These are phyloP conservation scores for Yponomeuta malinellus DNA, from an alignment of 2,888 invertebrate genomes.

Conservation along the genomic window DNA sequence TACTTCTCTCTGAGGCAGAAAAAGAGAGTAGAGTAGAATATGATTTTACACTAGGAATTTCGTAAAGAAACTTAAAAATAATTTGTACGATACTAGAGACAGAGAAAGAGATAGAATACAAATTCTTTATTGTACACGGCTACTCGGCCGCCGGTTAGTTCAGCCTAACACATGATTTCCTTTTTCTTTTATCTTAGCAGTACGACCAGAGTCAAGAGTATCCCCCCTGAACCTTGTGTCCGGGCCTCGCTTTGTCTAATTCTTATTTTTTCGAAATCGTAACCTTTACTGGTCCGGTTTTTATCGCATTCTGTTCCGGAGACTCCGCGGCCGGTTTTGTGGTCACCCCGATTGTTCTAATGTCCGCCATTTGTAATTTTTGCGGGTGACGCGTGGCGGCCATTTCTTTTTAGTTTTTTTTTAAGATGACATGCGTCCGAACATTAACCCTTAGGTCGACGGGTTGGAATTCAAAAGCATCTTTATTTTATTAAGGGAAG, in stretches of 20 bases:
- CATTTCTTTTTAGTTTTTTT: background rate
- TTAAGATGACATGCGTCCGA: background rate
- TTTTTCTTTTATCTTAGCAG: background rate
- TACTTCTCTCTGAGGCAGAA: too few species aligned
- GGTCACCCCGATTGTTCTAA: slow-evolving; percentile 66
- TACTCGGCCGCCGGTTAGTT: too few species aligned
- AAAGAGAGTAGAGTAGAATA: too few species aligned
- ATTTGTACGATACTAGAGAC: too few species aligned
- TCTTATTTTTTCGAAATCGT: slow-evolving; percentile 75
- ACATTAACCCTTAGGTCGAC: background rate
- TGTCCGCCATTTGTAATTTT: slow-evolving; percentile 71
- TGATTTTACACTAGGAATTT: too few species aligned
- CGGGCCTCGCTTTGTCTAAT: slow-evolving; percentile 65
- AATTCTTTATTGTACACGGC: too few species aligned
- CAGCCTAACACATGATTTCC: too few species aligned
- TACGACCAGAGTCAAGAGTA: background rate
- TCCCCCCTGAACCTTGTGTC: slow-evolving; percentile 37
- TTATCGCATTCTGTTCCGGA: slow-evolving; percentile 76
- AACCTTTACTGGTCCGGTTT: slow-evolving; percentile 62
- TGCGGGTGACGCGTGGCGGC: slow-evolving; percentile 27
- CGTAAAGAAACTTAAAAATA: too few species aligned
- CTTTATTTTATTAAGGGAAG: background rate
- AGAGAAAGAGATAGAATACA: too few species aligned
- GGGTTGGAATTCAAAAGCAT: background rate
- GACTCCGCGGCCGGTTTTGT: slow-evolving; percentile 47